Base-by-base conservation (phyloP, 2,797 vertebrate species). In the Eulemur rubriventer region DNA sequence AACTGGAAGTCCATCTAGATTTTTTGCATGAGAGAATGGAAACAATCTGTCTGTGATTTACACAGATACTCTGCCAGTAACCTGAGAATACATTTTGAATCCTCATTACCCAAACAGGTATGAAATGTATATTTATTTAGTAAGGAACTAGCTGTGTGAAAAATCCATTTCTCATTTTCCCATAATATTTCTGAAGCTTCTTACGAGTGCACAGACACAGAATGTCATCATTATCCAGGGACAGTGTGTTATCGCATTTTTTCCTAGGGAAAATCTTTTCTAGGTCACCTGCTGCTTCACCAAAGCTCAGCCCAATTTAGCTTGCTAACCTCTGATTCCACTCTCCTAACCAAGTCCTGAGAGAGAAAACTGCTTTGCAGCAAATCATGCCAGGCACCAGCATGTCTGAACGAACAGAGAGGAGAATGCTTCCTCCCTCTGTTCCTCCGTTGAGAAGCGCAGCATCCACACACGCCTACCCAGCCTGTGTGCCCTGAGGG, bases 31-130 rank as follows among this genome's bases (percentile, higher is more conserved):
- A 52, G 46, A 92, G 69, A 95, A 86, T 67, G 33, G 17, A 86
- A 95, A 91, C 83, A 95, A 28, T 95, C 92, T 92, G 89, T 50
- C 28, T 89, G 89, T 38, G 48, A 78, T 30, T 95, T 92, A 89
- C 72, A 65, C 63, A 82, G 50, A 22, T 17, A 35, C 4, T 41
- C 59, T 67, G 43, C 69, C 46, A 95, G 59, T 59, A 12, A 1
- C 13, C 59, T 50, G 63, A 80, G 52, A 48, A 76, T 61, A 30
- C 30, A 78, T 69, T 94, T 93, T 67, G 70, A 91, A 78, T 94
- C 22, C 82, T 96, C 85, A 43, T 91, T 92, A 76, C 59, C 86
- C 87, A 70, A 91, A 50, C 28, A 80, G 85, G 52, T 89, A 72
- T 86, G 33, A 78, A 55, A 80, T 76, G 82, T 28, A n/a, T 55